Percentiles rank a stretch among this genome's conserved stretches.
Evolutionary conservation across 2,888 invertebrate species (phyloP).

Genomic region (Orthonevra nobilis): DNA sequence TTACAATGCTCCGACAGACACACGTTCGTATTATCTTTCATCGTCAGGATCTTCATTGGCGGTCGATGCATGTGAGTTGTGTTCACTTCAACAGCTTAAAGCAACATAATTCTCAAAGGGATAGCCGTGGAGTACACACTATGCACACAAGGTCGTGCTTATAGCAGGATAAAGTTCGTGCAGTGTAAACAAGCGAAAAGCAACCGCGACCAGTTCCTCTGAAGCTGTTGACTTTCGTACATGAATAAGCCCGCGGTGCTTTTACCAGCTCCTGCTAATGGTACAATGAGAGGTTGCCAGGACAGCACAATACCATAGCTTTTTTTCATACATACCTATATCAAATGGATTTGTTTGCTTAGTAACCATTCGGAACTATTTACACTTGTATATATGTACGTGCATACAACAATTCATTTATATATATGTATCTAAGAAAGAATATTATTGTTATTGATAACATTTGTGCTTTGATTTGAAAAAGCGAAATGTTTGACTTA

Average conservation of each 20-base stretch:
- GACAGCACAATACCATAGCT: slow-evolving; percentile 15
- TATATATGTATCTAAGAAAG: too few relatives aligned
- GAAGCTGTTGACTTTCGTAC: slow-evolving; percentile 21
- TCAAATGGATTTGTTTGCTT: slow-evolving; percentile 18
- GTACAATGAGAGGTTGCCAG: neutral
- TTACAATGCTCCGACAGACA: neutral
- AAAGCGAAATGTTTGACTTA: too few relatives aligned
- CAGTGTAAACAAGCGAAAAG: slow-evolving; percentile 16
- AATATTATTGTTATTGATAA: too few relatives aligned
- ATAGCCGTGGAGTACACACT: slow-evolving; percentile 7
- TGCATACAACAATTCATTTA: too few relatives aligned
- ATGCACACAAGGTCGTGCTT: slow-evolving; percentile 15
- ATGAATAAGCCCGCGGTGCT: slow-evolving; percentile 28
- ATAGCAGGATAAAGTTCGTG: slow-evolving; percentile 4
- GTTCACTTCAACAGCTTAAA: slow-evolving; percentile 17
- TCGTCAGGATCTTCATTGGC: slow-evolving; percentile 2
- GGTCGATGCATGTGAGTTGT: neutral
- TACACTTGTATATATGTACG: too few relatives aligned
- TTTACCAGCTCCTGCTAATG: slow-evolving; percentile 5
- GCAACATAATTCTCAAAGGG: slow-evolving; percentile 21
- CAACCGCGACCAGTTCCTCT: slow-evolving; percentile 27
- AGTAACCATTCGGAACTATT: slow-evolving; percentile 9
- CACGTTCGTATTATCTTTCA: neutral
- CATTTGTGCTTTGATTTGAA: too few relatives aligned
- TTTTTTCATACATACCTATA: neutral